Evolutionary conservation across 2,888 invertebrate genomes (phyloP), one percentile per base, ranked within the genome.

Genomic region (Xestia c-nigrum): DNA sequence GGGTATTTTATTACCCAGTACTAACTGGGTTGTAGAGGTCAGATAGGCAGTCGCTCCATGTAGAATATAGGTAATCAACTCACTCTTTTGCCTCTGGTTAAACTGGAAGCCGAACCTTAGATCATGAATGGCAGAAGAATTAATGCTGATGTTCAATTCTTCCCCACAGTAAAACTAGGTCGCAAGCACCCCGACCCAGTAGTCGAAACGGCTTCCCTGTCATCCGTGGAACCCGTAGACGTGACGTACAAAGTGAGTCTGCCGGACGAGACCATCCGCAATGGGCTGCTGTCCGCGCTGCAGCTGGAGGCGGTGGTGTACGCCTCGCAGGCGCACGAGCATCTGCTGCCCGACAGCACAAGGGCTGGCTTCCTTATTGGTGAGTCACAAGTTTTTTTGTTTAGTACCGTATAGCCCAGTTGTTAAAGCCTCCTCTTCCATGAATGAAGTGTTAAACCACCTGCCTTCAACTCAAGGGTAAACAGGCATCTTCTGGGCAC

Each of bases 251-350:
- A 97, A 85, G 85, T 98, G 72, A 98, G 98, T 16, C 97, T 99
- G 88, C 99, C 99, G 0, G 98, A 98, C 74, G 98, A 98, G 87
- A 98, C 98, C 0, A 98, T 99, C 76, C 98, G 98, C 91, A 97
- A 97, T 74, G 99, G 99, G 0, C 97, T 98, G 76, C 97, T 99
- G 83, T 99, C 99, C 6, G 99, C 99, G 47, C 97, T 99, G 87
- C 99, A 99, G 93, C 96, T 99, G 76, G 99, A 99, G 96, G 99
- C 99, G 19, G 99, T 99, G 14, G 99, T 99, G 0, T 99, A 99
- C 94, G 98, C 99, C 0, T 98, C 99, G 43, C 99, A 99, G 95
- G 99, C 99, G 80, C 99, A 99, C 93, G 99, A 98, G 89, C 98
- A 98, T 91, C 97, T 98, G 83, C 97, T 99, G 90, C 98, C 99